A percentile compares a stretch with the other conserved stretches of the same genome.
These are phyloP conservation scores for Eupithecia insigniata DNA, from an alignment of 2,888 invertebrate genomes.

Conservation along the genomic window DNA sequence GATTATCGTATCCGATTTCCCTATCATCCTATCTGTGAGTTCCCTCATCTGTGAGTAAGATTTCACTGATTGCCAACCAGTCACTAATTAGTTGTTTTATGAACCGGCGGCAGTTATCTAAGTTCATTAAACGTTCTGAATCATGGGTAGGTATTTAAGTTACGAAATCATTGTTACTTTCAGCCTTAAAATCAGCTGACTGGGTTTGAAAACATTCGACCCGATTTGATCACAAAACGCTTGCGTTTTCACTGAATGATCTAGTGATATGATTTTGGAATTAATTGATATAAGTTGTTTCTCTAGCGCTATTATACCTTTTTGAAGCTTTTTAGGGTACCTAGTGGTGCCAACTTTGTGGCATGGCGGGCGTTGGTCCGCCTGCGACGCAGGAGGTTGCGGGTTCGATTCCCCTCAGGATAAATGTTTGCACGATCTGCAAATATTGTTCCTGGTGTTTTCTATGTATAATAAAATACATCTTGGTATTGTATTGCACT, in stretches of 20 bases:
- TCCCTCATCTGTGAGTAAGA: constrained; percentile 24
- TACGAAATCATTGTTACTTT: constrained; percentile 8
- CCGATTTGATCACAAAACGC: background rate
- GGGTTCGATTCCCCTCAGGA: no score
- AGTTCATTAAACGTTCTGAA: constrained; percentile 16
- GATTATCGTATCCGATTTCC: background rate
- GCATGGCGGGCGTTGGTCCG: no score
- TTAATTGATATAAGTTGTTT: background rate
- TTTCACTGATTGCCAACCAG: constrained; percentile 21
- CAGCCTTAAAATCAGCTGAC: background rate
- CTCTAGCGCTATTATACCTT: no score
- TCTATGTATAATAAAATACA: no score
- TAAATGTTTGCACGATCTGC: no score
- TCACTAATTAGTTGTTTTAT: constrained; percentile 28
- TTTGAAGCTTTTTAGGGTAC: no score
- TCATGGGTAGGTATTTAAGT: constrained; percentile 2
- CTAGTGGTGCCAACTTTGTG: no score
- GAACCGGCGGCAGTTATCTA: constrained; percentile 3
- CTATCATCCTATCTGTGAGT: background rate
- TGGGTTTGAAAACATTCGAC: background rate
- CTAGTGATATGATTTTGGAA: background rate
- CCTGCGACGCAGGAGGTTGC: no score
- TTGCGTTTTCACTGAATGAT: background rate
- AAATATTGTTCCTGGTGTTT: no score
- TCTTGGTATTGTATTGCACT: no score